Conservation (phyloP, 2,888 invertebrate species). For the Notocelia uddmanniana region DNA sequence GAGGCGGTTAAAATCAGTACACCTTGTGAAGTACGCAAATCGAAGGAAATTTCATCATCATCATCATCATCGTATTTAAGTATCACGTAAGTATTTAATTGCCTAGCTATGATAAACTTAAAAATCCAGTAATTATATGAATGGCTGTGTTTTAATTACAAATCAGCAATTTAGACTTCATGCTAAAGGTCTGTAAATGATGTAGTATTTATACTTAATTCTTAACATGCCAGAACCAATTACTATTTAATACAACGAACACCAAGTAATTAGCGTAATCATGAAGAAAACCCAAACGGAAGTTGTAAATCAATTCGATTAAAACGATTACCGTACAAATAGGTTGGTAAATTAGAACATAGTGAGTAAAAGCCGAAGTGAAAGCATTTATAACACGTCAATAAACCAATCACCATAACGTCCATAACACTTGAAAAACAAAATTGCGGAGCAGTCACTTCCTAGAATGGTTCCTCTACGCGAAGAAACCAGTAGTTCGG, state of each 20-base stretch:
- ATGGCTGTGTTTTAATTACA: neutral
- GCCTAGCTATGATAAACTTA: too few species aligned
- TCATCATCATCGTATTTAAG: too few species aligned
- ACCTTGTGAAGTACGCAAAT: neutral
- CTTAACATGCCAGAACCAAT: neutral
- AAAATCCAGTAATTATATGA: too few species aligned
- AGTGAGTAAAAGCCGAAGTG: slow-evolving; percentile 61
- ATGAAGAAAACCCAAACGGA: slow-evolving; percentile 17
- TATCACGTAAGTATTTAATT: neutral
- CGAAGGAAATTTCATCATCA: too few species aligned
- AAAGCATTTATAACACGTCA: slow-evolving; percentile 69
- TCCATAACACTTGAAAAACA: slow-evolving; percentile 70
- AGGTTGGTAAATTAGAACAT: slow-evolving; percentile 25
- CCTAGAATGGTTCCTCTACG: slow-evolving; percentile 63
- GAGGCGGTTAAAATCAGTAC: neutral
- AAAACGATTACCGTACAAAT: slow-evolving; percentile 16
- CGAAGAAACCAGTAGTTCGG: slow-evolving; percentile 26
- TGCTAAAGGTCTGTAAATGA: neutral
- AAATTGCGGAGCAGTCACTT: slow-evolving; percentile 63
- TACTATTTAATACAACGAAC: slow-evolving; percentile 17
- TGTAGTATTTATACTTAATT: neutral
- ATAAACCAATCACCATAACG: slow-evolving; percentile 63
- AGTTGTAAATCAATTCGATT: slow-evolving; percentile 27
- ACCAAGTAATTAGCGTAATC: slow-evolving; percentile 19
- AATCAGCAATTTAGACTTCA: neutral